Percentiles rank a stretch among this genome's conserved stretches.
Conservation (phyloP, 2,888 invertebrate genomes). For the Lasioglossum oenotherae region DNA sequence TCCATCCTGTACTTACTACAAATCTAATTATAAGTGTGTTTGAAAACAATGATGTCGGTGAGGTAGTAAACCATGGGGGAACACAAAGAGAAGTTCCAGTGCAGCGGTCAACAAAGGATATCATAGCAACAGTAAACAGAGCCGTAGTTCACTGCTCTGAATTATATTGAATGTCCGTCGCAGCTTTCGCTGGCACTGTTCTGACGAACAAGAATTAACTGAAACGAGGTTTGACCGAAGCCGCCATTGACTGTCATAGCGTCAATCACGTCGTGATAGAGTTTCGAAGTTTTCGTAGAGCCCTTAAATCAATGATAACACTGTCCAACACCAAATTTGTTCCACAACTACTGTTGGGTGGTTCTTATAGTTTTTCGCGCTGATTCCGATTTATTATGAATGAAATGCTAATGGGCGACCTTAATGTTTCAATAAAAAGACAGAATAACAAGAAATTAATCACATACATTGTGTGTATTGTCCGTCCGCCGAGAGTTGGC, state of each 20-base stretch:
- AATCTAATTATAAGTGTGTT: not conserved
- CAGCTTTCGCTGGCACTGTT: not conserved
- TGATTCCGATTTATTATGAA: too few relatives aligned
- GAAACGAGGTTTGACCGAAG: not conserved
- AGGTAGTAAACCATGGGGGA: not conserved
- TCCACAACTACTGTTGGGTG: too few relatives aligned
- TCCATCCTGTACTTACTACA: not conserved
- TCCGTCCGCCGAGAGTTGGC: too few relatives aligned
- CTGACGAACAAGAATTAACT: not conserved
- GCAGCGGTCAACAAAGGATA: constrained; percentile 1
- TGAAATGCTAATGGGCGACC: too few relatives aligned
- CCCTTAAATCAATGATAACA: not conserved
- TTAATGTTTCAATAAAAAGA: too few relatives aligned
- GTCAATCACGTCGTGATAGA: not conserved
- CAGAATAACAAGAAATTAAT: too few relatives aligned
- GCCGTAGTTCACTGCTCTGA: not conserved
- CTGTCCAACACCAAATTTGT: too few relatives aligned
- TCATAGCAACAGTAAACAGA: not conserved
- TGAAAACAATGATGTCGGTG: not conserved
- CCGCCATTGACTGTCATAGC: not conserved
- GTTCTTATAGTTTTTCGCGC: too few relatives aligned
- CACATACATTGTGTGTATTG: too few relatives aligned
- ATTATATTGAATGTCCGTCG: not conserved
- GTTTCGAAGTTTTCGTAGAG: not conserved
- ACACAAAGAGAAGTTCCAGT: not conserved